These are phyloP conservation scores for Myripristis murdjan DNA, from an alignment of 2,797 vertebrate species.

Conservation along the genomic window DNA sequence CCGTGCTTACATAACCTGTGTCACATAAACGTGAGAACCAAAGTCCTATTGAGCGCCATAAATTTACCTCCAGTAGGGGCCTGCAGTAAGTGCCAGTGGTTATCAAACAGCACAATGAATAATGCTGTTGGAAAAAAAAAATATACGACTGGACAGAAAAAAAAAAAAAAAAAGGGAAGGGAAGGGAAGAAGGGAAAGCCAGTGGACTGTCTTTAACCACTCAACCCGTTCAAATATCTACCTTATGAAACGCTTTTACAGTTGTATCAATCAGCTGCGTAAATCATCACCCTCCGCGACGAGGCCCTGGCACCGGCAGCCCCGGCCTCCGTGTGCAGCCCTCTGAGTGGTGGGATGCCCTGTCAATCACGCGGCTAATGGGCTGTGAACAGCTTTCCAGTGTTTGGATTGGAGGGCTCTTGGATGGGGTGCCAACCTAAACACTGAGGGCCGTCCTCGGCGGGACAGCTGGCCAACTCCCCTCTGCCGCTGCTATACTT, in stretches of 20 bases:
- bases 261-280: conserved; percentile 64
- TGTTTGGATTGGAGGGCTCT: conserved; percentile 82
- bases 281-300: conserved; percentile 68
- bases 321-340: conserved; percentile 59
- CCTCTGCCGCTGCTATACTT: conserved; percentile 81
- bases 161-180: conserved; percentile 40
- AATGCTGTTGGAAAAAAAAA: conserved; percentile 46
- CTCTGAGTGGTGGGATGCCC: conserved; percentile 87
- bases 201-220: conserved; percentile 30
- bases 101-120: conserved; percentile 44
- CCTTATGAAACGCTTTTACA: conserved; percentile 55
- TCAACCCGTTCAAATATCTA: conserved; percentile 14
- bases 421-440: conserved; percentile 86
- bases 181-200: conserved; percentile 9
- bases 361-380: conserved; percentile 89
- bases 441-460: conserved; percentile 77
- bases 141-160: conserved; percentile 46
- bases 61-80: conserved; percentile 16
- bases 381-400: conserved; percentile 84
- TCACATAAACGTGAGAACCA: conserved; percentile 51
- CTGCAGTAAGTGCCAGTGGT: conserved; percentile 33
- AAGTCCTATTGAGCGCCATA: conserved; percentile 50
- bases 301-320: conserved; percentile 59
- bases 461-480: conserved; percentile 81
- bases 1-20: conserved; percentile 64